Conservation (phyloP, 2,888 invertebrate genomes). For the Dysmachus trigonus region DNA sequence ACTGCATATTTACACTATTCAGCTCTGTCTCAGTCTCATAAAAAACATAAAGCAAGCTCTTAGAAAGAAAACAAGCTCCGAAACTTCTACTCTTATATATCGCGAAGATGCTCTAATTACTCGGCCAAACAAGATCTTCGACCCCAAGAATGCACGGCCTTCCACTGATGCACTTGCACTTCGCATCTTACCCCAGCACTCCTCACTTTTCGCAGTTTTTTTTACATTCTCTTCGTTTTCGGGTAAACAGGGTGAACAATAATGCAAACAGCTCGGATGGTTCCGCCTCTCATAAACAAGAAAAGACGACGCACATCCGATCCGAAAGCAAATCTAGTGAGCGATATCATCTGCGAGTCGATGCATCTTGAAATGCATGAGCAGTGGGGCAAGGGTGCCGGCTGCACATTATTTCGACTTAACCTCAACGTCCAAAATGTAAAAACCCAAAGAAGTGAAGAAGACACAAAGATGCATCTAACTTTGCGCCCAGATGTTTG, state of each 20-base stretch:
- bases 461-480: not conserved
- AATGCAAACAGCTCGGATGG: not conserved
- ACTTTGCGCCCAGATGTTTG: slow-evolving; percentile 1
- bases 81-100: not conserved
- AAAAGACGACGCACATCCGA: not conserved
- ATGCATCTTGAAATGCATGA: not conserved
- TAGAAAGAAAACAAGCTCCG: not conserved
- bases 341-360: not conserved
- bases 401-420: not conserved
- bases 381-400: not conserved
- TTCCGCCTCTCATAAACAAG: not conserved
- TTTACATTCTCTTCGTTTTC: not conserved
- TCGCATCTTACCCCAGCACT: not conserved
- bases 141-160: not conserved
- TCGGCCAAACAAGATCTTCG: not conserved
- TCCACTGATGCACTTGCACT: not conserved
- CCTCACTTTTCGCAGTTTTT: not conserved
- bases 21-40: not conserved
- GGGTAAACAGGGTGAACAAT: not conserved
- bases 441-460: not conserved
- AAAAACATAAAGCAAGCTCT: not conserved
- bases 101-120: not conserved
- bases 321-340: not conserved
- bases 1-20: not conserved
- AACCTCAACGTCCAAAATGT: not conserved